Evolutionary conservation across 2,113 vertebrate species (phyloP), one percentile per base, ranked within the genome.

Genomic region (Pavo muticus): DNA sequence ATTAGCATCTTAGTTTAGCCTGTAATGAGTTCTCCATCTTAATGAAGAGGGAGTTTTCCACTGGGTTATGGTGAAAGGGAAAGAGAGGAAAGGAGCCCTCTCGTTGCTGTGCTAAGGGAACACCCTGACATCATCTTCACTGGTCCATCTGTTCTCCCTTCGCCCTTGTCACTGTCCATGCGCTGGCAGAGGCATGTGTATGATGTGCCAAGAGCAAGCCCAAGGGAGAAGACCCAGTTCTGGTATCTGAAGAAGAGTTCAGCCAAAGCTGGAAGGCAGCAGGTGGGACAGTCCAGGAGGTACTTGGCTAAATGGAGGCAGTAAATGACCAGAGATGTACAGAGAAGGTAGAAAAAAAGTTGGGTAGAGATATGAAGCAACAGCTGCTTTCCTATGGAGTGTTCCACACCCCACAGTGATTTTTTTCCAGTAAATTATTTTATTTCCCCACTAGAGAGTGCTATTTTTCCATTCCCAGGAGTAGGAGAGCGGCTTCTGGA

Each of bases 391-490:
- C 21, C 14, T 19, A 7, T 0, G 11, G 27, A 64, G n/a, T 4
- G 3, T 40, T 64, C 40, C 37, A 5, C 9, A 37, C 44, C 16
- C 47, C 1, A 9, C 48, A 61, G 48, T 0, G 2, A 32, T 83
- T 70, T 67, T 48, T 67, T 87, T 35, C 15, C 6, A 30, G 27
- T 0, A 60, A 35, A 19, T 50, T 54, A 29, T 47, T 8, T 60
- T 1, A 39, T 87, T 76, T 93, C 32, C 37, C 94, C 96, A 93
- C 96, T 89, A 97, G 96, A 94, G 94, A 3, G 94, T 73, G 81
- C 91, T 93, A 7, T 83, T 65, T 57, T 70, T 59, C 94, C 75
- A 4, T 18, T 71, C 44, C 94, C 65, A 18, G 44, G 81, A 87
- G 67, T 79, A 85, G 52, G 10, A 25, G 20, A 0, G 3, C 10